Evolutionary conservation across 2,797 vertebrate genomes (phyloP).

Genomic region (Fratercula arctica): DNA sequence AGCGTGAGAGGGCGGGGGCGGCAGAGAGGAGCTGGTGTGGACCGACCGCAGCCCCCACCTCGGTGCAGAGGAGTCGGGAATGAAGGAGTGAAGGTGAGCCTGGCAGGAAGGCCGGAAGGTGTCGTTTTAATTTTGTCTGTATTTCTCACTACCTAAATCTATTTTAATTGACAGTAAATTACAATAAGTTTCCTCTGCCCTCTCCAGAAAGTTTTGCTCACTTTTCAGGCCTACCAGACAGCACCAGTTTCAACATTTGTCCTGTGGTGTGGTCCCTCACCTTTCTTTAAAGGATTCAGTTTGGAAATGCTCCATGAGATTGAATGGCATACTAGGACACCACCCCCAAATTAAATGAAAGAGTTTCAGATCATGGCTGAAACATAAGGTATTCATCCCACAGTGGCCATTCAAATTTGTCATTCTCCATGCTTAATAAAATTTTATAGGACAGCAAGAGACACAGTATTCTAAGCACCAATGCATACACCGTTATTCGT

Average conservation of each 20-base stretch:
- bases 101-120: rapidly evolving
- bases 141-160: not conserved
- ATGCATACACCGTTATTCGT: not conserved
- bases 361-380: not conserved
- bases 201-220: not conserved
- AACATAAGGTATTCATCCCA: slow-evolving; percentile 46
- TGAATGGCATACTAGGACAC: not conserved
- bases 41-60: not conserved
- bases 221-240: not conserved
- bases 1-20: rapidly evolving
- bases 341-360: not conserved
- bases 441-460: slow-evolving; percentile 26
- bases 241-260: not conserved
- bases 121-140: not conserved
- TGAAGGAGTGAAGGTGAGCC: rapidly evolving
- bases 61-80: rapidly evolving
- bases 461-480: not conserved
- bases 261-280: not conserved
- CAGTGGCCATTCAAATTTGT: slow-evolving; percentile 11
- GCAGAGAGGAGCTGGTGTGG: rapidly evolving
- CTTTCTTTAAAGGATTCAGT: not conserved
- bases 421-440: slow-evolving; percentile 27
- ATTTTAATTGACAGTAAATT: not conserved
- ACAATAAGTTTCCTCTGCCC: not conserved
- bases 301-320: not conserved